These are phyloP conservation scores for Capreolus pygargus DNA, from an alignment of 2,113 vertebrate species.

Conservation along the genomic window DNA sequence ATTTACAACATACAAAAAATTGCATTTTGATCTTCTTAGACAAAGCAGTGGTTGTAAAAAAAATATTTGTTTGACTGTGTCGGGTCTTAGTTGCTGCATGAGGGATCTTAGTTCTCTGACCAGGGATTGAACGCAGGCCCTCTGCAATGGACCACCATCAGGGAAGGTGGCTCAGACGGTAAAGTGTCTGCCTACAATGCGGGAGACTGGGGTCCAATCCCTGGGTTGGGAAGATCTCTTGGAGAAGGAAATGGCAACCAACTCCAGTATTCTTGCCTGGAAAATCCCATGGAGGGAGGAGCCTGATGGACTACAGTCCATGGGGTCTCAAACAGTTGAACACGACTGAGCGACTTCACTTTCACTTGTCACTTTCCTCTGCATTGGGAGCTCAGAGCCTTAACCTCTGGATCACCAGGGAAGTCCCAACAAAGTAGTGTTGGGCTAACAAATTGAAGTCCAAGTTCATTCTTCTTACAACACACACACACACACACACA, in stretches of 20 bases:
- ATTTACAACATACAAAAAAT: background rate
- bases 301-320: too few relatives aligned
- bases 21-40: background rate
- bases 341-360: too few relatives aligned
- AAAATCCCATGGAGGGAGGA: too few relatives aligned
- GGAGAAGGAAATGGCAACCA: too few relatives aligned
- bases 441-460: background rate
- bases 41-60: background rate
- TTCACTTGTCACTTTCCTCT: background rate
- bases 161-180: too few relatives aligned
- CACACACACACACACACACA: background rate
- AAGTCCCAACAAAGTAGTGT: background rate
- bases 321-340: too few relatives aligned
- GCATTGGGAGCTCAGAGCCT: background rate
- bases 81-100: background rate
- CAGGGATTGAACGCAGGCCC: background rate
- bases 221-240: too few relatives aligned
- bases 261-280: too few relatives aligned
- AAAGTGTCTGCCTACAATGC: too few relatives aligned
- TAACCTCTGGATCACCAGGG: background rate
- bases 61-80: background rate
- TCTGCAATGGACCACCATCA: background rate
- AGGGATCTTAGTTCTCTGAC: background rate
- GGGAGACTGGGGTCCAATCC: too few relatives aligned
- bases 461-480: background rate